These are phyloP conservation scores for Drosophila pseudoobscura DNA, from an alignment of 1,140 invertebrate genomes.

Conservation along the genomic window DNA sequence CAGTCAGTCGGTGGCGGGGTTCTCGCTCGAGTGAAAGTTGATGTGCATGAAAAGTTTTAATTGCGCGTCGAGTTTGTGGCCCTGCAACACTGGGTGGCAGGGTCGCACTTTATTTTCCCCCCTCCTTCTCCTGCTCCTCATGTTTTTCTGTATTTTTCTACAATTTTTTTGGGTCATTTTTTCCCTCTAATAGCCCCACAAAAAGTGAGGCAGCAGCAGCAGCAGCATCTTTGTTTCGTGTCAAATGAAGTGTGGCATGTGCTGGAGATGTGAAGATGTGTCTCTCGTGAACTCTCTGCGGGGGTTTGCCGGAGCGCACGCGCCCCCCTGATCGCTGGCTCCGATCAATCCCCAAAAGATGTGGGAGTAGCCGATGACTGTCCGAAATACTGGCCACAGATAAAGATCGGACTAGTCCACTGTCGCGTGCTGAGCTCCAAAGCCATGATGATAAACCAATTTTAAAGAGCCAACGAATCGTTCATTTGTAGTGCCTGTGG, in stretches of 20 bases:
- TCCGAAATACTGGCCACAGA: slow-evolving; percentile 7
- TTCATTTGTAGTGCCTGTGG: too few species aligned
- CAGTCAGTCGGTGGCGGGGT: slow-evolving; percentile 24
- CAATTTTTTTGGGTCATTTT: slow-evolving; percentile 69
- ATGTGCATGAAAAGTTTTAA: slow-evolving; percentile 81
- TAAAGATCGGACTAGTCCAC: slow-evolving; percentile 12
- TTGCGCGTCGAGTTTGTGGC: slow-evolving; percentile 68
- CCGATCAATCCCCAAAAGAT: slow-evolving; percentile 1
- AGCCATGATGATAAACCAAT: neutral
- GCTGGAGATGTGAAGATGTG: slow-evolving; percentile 35
- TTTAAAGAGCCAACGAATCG: neutral
- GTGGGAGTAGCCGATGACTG: slow-evolving; percentile 23
- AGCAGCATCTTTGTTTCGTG: slow-evolving; percentile 36
- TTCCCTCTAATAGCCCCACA: slow-evolving; percentile 55
- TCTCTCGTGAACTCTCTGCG: slow-evolving; percentile 41
- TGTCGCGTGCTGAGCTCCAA: slow-evolving; percentile 23
- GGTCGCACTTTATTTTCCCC: slow-evolving; percentile 21
- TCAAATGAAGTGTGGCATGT: slow-evolving; percentile 71
- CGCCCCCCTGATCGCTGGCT: slow-evolving; percentile 12
- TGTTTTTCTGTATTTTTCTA: slow-evolving; percentile 2
- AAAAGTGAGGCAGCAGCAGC: slow-evolving; percentile 25
- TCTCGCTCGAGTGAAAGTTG: slow-evolving; percentile 76
- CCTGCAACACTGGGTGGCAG: slow-evolving; percentile 58
- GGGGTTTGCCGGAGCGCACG: slow-evolving; percentile 41
- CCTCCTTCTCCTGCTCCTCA: neutral